A percentile compares a stretch with the other conserved stretches of the same genome.
phyloP scores from a whole-genome alignment of 2,888 invertebrate genomes.

The Orthonevra nobilis region DNA sequence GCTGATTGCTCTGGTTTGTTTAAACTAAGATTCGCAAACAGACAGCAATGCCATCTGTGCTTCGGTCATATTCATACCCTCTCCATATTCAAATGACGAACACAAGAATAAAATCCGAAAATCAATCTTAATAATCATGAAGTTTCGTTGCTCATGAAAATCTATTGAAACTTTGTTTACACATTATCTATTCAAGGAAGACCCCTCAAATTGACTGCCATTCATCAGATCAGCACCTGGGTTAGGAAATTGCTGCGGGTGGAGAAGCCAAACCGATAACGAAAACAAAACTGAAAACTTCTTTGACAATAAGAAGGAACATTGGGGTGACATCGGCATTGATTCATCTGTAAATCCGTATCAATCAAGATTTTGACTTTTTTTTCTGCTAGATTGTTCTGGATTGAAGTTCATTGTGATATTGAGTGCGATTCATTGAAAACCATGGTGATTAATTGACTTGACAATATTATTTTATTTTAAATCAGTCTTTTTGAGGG shows the following conservation, averaged over 20 bases:
- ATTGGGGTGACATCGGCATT: slow-evolving; percentile 15
- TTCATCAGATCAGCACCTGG: slow-evolving; percentile 49
- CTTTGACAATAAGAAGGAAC: slow-evolving; percentile 16
- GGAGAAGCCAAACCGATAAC: no score
- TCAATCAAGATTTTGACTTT: slow-evolving; percentile 40
- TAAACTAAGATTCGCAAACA: slow-evolving; percentile 13
- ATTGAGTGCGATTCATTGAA: slow-evolving; percentile 22
- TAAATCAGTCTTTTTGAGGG: slow-evolving; percentile 24
- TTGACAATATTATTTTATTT: slow-evolving; percentile 39
- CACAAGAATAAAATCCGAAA: background rate
- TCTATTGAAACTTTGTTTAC: slow-evolving; percentile 34
- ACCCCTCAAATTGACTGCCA: slow-evolving; percentile 42
- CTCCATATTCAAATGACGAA: background rate
- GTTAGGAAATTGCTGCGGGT: no score
- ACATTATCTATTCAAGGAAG: slow-evolving; percentile 29
- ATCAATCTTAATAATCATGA: slow-evolving; percentile 36
- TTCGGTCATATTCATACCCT: slow-evolving; percentile 19
- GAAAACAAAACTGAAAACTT: slow-evolving; percentile 11
- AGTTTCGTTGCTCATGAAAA: slow-evolving; percentile 8
- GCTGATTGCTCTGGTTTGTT: slow-evolving; percentile 38
- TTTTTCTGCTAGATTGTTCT: background rate
- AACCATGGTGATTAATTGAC: slow-evolving; percentile 45
- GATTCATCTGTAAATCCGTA: slow-evolving; percentile 49
- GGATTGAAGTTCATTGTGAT: slow-evolving; percentile 31
- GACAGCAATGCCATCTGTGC: slow-evolving; percentile 39